Evolutionary conservation across 2,113 vertebrate species (phyloP).

Genomic region (Pituophis catenifer): DNA sequence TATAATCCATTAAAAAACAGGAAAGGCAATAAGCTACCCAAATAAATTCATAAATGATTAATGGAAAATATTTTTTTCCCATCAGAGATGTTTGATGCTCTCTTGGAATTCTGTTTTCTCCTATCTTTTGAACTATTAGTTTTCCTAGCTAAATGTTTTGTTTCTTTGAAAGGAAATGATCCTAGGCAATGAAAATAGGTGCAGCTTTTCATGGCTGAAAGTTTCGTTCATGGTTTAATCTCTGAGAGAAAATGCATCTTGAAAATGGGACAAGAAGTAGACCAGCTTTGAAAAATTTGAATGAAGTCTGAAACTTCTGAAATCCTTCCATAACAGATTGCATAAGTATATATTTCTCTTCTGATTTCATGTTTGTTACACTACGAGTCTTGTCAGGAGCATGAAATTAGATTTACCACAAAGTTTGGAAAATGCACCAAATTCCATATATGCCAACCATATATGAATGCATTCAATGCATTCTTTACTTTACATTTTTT

Average conservation of each 20-base stretch:
- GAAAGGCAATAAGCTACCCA: not conserved
- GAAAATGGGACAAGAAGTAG: slow-evolving; percentile 23
- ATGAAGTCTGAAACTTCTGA: slow-evolving; percentile 17
- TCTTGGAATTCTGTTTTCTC: not conserved
- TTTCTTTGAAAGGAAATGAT: slow-evolving; percentile 17
- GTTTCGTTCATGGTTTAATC: slow-evolving; percentile 31
- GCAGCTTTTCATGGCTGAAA: slow-evolving; percentile 35
- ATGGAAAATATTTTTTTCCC: not conserved
- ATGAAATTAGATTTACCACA: not conserved
- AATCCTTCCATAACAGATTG: slow-evolving; percentile 23
- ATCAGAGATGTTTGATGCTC: not conserved
- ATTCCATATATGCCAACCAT: slow-evolving; percentile 19
- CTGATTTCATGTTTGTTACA: slow-evolving; percentile 40
- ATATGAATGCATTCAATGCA: not conserved
- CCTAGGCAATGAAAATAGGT: not conserved
- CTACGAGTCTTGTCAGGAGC: slow-evolving; percentile 31
- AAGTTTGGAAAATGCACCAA: slow-evolving; percentile 34
- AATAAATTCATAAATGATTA: not conserved
- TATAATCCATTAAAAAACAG: not conserved
- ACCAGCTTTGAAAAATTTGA: slow-evolving; percentile 11
- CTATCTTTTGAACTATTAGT: not conserved
- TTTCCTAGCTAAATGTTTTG: slow-evolving; percentile 32
- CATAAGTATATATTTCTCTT: slow-evolving; percentile 46
- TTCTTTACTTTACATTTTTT: slow-evolving; percentile 24
- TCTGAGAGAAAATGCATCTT: slow-evolving; percentile 19